These are phyloP conservation scores for Brachyrhaphis roseni DNA, from an alignment of 2,797 vertebrate genomes.

Conservation along the genomic window DNA sequence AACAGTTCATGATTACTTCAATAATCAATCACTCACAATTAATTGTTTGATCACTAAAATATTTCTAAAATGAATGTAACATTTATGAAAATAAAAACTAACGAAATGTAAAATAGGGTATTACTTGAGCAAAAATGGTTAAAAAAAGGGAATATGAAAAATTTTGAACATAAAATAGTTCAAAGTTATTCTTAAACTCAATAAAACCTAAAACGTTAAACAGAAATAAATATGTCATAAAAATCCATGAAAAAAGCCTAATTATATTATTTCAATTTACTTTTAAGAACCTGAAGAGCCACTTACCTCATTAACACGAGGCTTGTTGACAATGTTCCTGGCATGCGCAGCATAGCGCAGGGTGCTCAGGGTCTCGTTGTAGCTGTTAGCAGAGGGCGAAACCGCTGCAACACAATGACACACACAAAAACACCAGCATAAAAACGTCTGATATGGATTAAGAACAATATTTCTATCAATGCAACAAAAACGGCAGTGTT, in stretches of 20 bases:
- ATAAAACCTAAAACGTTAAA: background rate
- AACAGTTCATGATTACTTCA: no score
- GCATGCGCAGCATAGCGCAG: conserved; percentile 95
- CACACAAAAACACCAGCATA: background rate
- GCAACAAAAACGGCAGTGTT: background rate
- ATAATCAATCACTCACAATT: no score
- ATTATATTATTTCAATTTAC: background rate
- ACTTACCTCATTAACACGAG: conserved; percentile 94
- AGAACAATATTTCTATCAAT: background rate
- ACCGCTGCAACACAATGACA: conserved; percentile 82
- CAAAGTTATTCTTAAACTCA: background rate
- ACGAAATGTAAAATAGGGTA: background rate
- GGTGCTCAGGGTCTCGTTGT: conserved; percentile 96
- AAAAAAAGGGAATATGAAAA: background rate
- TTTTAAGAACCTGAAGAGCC: background rate
- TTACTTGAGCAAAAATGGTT: background rate
- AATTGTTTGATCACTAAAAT: no score
- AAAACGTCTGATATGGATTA: background rate
- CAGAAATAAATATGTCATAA: background rate
- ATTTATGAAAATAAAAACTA: background rate
- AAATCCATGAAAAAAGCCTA: background rate
- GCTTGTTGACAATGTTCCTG: conserved; percentile 96
- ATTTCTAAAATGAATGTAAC: background rate
- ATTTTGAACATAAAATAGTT: background rate
- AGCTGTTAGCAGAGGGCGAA: conserved; percentile 92